Conservation (phyloP, 2,888 invertebrate species). For the Hemicrepidius hirtus region DNA sequence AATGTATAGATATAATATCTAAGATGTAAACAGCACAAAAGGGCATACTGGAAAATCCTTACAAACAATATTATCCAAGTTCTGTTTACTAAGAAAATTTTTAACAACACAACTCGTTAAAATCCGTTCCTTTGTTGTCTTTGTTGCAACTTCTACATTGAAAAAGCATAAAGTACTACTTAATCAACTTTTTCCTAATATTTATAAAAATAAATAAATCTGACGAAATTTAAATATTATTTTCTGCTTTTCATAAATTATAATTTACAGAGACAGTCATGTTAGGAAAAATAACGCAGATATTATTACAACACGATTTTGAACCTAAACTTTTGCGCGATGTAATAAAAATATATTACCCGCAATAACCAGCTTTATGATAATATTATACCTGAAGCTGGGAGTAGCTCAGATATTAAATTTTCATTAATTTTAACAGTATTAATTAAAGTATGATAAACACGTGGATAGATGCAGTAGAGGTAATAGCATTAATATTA, state of each 20-base stretch:
- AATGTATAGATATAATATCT: neutral
- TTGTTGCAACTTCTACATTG: too few relatives aligned
- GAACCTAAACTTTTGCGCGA: slow-evolving; percentile 27
- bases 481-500: slow-evolving; percentile 42
- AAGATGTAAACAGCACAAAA: neutral
- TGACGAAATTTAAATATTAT: slow-evolving; percentile 23
- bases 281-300: slow-evolving; percentile 8
- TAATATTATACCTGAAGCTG: slow-evolving; percentile 42
- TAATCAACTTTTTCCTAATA: too few relatives aligned
- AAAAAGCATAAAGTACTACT: too few relatives aligned
- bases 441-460: slow-evolving; percentile 51
- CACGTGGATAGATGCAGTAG: slow-evolving; percentile 39
- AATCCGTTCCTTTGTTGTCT: too few relatives aligned
- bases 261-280: slow-evolving; percentile 14
- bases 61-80: neutral
- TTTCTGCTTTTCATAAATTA: neutral
- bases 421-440: slow-evolving; percentile 50
- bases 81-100: too few relatives aligned
- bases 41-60: neutral
- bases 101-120: too few relatives aligned
- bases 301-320: slow-evolving; percentile 27
- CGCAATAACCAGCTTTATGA: slow-evolving; percentile 36
- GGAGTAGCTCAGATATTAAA: slow-evolving; percentile 44
- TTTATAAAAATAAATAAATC: too few relatives aligned
- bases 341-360: slow-evolving; percentile 47